Evolutionary conservation across 30 jellyfish, hydroid and myxozoan genomes (phyloP), one percentile per base, ranked within the genome.

Genomic region (Phacellophora camtschatica): DNA sequence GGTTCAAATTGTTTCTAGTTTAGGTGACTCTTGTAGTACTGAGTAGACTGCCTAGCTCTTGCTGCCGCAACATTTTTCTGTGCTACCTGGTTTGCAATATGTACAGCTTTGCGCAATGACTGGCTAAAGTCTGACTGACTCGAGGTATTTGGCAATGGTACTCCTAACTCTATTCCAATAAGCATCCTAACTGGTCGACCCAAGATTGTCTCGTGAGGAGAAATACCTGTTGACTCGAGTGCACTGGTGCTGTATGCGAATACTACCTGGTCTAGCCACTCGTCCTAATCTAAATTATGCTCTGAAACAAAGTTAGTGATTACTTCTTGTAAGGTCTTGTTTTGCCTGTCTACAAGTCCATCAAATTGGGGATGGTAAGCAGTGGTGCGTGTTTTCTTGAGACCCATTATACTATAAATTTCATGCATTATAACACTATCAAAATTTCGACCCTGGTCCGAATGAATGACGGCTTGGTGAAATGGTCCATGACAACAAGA

Each of bases 101-200:
- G 90, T 31, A 62, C 59, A 36, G 89, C 63, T 45, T 78, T 78
- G 27, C 90, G 29, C 30, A 78, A 64, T 2, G 72, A 59, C 23
- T 51, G 90, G 35, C 74, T 78, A 62, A 56, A 73, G 71, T 61
- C 82, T 18, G 90, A 78, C 49, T 78, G 90, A 29, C 57, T 65
- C 5, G 42, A 41, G 6, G 90, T 82, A 66, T 43, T 78, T 0
- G 29, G 37, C 37, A 78, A 34, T 30, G 88, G 88, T 10, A 75
- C 24, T 23, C 88, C 88, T 33, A 56, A 34, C 27, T 75, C 90
- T 22, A 66, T 64, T 48, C 64, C 81, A 16, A 64, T 41, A 41
- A 83, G 90, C 74, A 78, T 30, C 27, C 88, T 68, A n/a, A 82
- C 84, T 12, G 62, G 76, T 28, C 88, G 82, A 4, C 83, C 95